Base-by-base conservation (phyloP, 1,140 invertebrate species). In the Drosophila guanche region DNA sequence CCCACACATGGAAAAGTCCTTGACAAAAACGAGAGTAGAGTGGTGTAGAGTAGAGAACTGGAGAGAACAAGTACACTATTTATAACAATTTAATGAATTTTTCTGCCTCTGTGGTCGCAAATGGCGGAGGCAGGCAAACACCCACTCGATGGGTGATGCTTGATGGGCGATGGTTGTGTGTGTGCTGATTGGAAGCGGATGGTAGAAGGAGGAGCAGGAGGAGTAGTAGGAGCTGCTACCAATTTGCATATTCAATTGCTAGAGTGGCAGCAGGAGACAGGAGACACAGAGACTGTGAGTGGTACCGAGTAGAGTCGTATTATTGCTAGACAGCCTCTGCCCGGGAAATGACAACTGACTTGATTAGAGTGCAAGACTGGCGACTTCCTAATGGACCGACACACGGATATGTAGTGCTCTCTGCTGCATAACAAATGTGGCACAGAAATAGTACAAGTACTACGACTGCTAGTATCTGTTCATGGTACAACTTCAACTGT, bases 211-310 rank as follows among this genome's bases (percentile, higher is more conserved):
- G 33, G 16, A 1, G 16, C 0, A 20, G 16, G 16, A 20, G 16
- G 16, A 20, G 16, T 20, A 20, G 16, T 20, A 20, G 33, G 33
- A 37, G 33, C 33, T 37, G 12, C 33, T 37, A 37, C 66, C 71
- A 74, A 74, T 74, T 74, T 74, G 71, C 71, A 74, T 74, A 74
- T 74, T 74, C 71, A 74, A 74, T 74, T 74, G 71, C 55, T 56
- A 59, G 45, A 74, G 65, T 68, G 63, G 52, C 70, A 37, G 33
- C 12, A 37, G 33, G 33, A 72, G 63, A 51, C 55, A 43, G 43
- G 40, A 68, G 63, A 40, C 41, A 46, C 27, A 33, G 48, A 68
- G 10, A 37, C 33, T 37, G 33, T 37, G 33, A 33, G 29, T 33
- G 61, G n/a, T 5, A 45, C 14, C 7, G 14, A 8, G 29, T 33